phyloP scores from a whole-genome alignment of 35 echinoderm and acorn worm genomes.

The Eucidaris tribuloides region DNA sequence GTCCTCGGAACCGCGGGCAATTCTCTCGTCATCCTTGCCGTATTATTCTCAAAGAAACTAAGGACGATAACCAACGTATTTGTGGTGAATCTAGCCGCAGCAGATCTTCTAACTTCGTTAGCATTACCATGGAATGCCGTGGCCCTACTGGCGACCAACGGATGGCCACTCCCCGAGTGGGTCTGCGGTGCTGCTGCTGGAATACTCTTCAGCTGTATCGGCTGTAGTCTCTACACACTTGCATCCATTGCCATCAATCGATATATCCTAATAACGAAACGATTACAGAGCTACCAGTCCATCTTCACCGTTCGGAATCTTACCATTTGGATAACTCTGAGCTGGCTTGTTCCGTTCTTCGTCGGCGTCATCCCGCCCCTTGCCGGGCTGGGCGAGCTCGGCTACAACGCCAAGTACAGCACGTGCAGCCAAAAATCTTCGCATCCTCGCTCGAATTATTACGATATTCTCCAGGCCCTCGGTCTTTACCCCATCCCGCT shows the following conservation, averaged over 20 bases:
- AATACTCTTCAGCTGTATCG: slow-evolving; percentile 58
- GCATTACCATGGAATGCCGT: slow-evolving; percentile 53
- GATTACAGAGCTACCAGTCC: slow-evolving; percentile 32
- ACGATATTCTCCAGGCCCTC: slow-evolving; percentile 33
- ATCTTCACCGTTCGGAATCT: slow-evolving; percentile 53
- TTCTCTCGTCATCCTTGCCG: slow-evolving; percentile 62
- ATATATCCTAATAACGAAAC: slow-evolving; percentile 54
- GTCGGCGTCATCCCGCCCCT: slow-evolving; percentile 34
- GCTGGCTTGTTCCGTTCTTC: slow-evolving; percentile 49
- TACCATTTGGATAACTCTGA: slow-evolving; percentile 49
- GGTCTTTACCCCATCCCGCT: slow-evolving; percentile 54
- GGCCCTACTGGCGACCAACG: slow-evolving; percentile 27
- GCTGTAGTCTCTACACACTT: slow-evolving; percentile 59
- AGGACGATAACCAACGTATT: slow-evolving; percentile 91
- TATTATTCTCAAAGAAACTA: slow-evolving; percentile 50
- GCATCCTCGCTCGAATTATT: slow-evolving; percentile 25
- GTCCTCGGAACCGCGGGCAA: slow-evolving; percentile 52
- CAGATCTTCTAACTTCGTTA: slow-evolving; percentile 72
- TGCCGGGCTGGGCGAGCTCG: slow-evolving; percentile 41
- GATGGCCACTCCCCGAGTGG: slow-evolving; percentile 52
- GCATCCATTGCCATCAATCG: slow-evolving; percentile 79
- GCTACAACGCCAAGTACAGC: slow-evolving; percentile 64
- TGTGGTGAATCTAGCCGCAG: slow-evolving; percentile 89
- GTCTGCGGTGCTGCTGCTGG: slow-evolving; percentile 46
- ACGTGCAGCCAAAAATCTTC: slow-evolving; percentile 53